A percentile compares a stretch with the other conserved stretches of the same genome.
Conservation (phyloP, 2,888 invertebrate species). For the Smittia aterrima region DNA sequence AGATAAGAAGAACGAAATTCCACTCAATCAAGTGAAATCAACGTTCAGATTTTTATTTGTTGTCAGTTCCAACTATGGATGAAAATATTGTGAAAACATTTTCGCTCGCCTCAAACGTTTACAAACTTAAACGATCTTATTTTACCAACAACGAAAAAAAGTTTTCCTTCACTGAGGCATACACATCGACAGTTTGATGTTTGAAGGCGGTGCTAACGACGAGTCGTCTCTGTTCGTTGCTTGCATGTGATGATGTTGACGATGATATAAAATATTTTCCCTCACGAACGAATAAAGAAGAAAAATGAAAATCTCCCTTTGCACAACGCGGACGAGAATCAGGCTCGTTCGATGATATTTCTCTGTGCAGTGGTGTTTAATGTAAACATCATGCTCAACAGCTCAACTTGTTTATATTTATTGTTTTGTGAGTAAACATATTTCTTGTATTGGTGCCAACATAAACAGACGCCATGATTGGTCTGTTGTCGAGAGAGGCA, state of each 20-base stretch:
- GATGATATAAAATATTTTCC: background rate
- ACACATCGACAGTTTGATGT: background rate
- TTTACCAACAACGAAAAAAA: constrained; percentile 26
- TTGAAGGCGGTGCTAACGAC: constrained; percentile 12
- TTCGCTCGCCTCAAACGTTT: constrained; percentile 36
- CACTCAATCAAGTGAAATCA: too few relatives aligned
- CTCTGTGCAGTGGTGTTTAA: constrained; percentile 15
- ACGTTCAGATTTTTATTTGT: background rate
- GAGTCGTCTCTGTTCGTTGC: background rate
- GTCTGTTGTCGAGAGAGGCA: constrained; percentile 15
- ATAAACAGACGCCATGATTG: constrained; percentile 28
- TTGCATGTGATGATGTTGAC: too few relatives aligned
- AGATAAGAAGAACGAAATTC: too few relatives aligned
- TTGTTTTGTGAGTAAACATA: constrained; percentile 23
- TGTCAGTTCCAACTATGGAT: constrained; percentile 28
- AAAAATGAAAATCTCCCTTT: too few relatives aligned
- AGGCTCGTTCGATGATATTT: background rate
- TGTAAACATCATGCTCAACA: constrained; percentile 35
- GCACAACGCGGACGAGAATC: too few relatives aligned
- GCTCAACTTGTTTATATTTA: constrained; percentile 30
- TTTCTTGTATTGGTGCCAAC: constrained; percentile 31
- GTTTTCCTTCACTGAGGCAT: background rate
- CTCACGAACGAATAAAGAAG: background rate
- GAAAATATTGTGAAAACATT: constrained; percentile 29
- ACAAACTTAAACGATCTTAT: constrained; percentile 26